Percentiles rank a stretch among this genome's conserved stretches.
phyloP scores from a whole-genome alignment of 2,113 vertebrate genomes.

The Patagioenas fasciata region DNA sequence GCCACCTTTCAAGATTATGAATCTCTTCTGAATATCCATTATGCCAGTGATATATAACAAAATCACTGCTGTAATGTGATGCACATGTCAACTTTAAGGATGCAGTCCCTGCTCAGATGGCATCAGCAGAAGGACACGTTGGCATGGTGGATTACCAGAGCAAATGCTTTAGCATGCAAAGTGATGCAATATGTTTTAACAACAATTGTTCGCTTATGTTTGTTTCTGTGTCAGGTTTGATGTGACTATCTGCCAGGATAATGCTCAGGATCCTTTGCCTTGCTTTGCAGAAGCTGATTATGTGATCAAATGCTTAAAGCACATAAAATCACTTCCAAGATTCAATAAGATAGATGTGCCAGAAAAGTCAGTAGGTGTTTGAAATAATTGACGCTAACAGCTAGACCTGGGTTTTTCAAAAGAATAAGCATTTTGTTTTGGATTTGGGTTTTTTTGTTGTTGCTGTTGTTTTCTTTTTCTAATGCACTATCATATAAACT shows the following conservation, averaged over 20 bases:
- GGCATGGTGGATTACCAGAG: slow-evolving; percentile 66
- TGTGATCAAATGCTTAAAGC: slow-evolving; percentile 27
- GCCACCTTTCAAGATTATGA: slow-evolving; percentile 53
- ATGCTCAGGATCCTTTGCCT: background rate
- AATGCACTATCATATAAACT: background rate
- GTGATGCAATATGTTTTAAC: slow-evolving; percentile 58
- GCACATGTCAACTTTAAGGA: slow-evolving; percentile 30
- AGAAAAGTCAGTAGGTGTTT: slow-evolving; percentile 58
- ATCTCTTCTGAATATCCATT: slow-evolving; percentile 50
- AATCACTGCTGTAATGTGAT: slow-evolving; percentile 43
- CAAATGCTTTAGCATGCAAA: slow-evolving; percentile 48
- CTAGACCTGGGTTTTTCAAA: slow-evolving; percentile 49
- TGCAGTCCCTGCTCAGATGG: slow-evolving; percentile 9
- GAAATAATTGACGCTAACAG: slow-evolving; percentile 6
- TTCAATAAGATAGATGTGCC: slow-evolving; percentile 25
- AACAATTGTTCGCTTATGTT: slow-evolving; percentile 51
- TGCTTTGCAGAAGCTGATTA: slow-evolving; percentile 39
- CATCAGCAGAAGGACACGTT: slow-evolving; percentile 41
- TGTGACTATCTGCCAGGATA: slow-evolving; percentile 19
- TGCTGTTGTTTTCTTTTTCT: background rate
- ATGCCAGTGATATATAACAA: slow-evolving; percentile 32
- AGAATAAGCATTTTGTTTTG: background rate
- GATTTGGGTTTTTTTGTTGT: background rate
- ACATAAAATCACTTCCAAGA: slow-evolving; percentile 13
- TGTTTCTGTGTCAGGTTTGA: slow-evolving; percentile 50